These are phyloP conservation scores for Drosophila monieri DNA, from an alignment of 2,888 invertebrate species.

Conservation along the genomic window DNA sequence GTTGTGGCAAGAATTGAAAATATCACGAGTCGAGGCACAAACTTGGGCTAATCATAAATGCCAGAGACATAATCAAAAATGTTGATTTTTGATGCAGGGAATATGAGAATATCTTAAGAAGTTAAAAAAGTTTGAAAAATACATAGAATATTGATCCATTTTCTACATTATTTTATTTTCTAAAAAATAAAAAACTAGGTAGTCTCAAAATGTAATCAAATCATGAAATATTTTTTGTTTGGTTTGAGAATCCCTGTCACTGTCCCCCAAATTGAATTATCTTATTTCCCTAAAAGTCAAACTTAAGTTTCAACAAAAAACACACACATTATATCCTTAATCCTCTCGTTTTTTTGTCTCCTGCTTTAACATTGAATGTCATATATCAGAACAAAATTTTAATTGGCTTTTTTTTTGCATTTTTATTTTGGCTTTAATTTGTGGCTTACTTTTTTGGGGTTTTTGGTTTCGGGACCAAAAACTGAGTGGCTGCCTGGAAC, in stretches of 20 bases:
- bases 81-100: background rate
- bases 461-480: constrained; percentile 29
- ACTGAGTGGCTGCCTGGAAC: constrained; percentile 30
- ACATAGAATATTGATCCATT: too few relatives aligned
- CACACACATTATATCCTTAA: constrained; percentile 1
- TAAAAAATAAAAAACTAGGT: too few relatives aligned
- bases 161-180: too few relatives aligned
- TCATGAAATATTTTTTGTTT: too few relatives aligned
- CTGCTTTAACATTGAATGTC: background rate
- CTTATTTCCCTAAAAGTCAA: background rate
- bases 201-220: too few relatives aligned
- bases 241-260: too few relatives aligned
- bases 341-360: background rate
- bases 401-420: constrained; percentile 22
- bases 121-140: too few relatives aligned
- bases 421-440: constrained; percentile 28
- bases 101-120: too few relatives aligned
- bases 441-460: constrained; percentile 33
- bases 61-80: constrained; percentile 43
- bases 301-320: background rate
- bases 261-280: background rate
- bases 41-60: constrained; percentile 71
- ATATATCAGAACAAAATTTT: constrained; percentile 22
- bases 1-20: constrained; percentile 18
- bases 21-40: constrained; percentile 3